These are phyloP conservation scores for Pardalotus punctatus DNA, from an alignment of 2,113 vertebrate species.

Conservation along the genomic window DNA sequence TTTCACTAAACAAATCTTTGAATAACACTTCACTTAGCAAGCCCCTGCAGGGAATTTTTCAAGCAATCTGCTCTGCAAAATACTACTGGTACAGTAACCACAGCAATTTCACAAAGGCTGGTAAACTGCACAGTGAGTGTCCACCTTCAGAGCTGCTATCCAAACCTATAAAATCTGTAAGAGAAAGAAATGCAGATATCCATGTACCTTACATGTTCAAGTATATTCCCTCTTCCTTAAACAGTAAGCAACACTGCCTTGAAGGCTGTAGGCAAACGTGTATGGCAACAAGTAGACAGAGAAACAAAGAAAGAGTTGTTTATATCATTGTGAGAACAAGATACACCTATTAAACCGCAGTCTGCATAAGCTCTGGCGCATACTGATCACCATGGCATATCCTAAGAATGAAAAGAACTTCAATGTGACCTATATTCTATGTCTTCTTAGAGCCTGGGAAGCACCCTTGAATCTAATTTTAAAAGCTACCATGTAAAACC, in stretches of 20 bases:
- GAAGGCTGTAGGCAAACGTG: background rate
- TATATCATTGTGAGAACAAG: slow-evolving; percentile 51
- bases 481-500: slow-evolving; percentile 57
- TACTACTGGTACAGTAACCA: background rate
- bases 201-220: background rate
- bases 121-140: fast-evolving
- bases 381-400: slow-evolving; percentile 21
- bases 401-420: slow-evolving; percentile 57
- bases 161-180: background rate
- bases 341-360: background rate
- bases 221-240: background rate
- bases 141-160: background rate
- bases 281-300: slow-evolving; percentile 38
- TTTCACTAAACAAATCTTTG: background rate
- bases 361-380: slow-evolving; percentile 1
- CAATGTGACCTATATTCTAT: slow-evolving; percentile 60
- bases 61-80: background rate
- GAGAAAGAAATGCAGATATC: background rate
- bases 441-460: slow-evolving; percentile 59
- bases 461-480: slow-evolving; percentile 63
- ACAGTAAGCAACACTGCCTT: background rate
- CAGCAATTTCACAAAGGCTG: background rate
- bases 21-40: background rate
- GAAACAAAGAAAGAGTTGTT: slow-evolving; percentile 59
- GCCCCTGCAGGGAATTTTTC: background rate